Conservation (phyloP, 2,888 invertebrate species). For the Rhagonycha fulva region DNA sequence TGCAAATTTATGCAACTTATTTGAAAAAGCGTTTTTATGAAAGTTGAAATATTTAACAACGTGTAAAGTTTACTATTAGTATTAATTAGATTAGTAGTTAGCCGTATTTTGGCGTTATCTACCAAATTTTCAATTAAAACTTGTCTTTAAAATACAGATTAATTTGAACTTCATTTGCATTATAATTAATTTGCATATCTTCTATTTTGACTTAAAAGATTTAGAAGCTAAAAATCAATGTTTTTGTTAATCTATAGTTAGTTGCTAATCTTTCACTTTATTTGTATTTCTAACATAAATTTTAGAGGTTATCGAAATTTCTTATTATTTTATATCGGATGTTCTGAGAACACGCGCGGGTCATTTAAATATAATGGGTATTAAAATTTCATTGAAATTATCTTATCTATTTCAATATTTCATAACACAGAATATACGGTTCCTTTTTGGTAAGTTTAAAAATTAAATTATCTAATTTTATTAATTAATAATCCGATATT, state of each 20-base stretch:
- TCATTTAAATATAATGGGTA: constrained; percentile 7
- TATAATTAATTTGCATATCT: neutral
- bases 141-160: neutral
- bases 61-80: neutral
- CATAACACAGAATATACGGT: neutral
- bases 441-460: neutral
- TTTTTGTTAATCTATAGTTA: neutral
- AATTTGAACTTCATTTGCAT: neutral
- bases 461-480: neutral
- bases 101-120: neutral
- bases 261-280: neutral
- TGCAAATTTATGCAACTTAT: no score
- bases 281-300: neutral
- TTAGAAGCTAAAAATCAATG: neutral
- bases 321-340: neutral
- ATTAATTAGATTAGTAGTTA: neutral
- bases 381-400: neutral
- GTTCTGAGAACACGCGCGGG: constrained; percentile 4
- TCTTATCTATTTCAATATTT: neutral
- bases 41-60: neutral
- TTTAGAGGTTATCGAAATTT: constrained; percentile 5
- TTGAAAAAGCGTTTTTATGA: neutral
- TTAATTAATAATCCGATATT: neutral
- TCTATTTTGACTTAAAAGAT: neutral
- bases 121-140: neutral